A percentile compares a stretch with the other conserved stretches of the same genome.
Evolutionary conservation across 2,113 vertebrate genomes (phyloP).

Genomic region (Leptobrachium ailaonicum): DNA sequence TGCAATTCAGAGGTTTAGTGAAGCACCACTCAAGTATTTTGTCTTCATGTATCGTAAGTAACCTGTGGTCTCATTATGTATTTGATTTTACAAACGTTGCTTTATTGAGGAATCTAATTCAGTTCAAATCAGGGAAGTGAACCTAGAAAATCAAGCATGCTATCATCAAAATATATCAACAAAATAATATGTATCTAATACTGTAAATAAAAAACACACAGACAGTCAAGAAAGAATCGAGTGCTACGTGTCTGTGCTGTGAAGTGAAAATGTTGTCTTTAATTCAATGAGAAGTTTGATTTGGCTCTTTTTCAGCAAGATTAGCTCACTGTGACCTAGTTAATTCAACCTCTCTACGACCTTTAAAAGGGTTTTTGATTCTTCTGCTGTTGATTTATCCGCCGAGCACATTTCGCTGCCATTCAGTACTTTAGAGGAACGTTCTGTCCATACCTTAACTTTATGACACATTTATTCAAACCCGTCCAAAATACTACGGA

Average conservation of each 20-base stretch:
- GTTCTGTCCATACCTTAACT: conserved; percentile 54
- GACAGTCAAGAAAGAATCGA: conserved; percentile 4
- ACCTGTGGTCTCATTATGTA: too few relatives aligned
- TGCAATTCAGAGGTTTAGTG: too few relatives aligned
- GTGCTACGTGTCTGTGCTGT: neutral
- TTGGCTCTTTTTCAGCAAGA: conserved; percentile 47
- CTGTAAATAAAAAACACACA: conserved; percentile 1
- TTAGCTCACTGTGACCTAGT: conserved; percentile 72
- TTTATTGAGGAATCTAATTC: too few relatives aligned
- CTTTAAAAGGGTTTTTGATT: conserved; percentile 56
- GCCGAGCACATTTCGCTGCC: conserved; percentile 57
- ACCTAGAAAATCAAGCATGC: too few relatives aligned
- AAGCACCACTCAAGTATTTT: too few relatives aligned
- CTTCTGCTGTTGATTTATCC: conserved; percentile 57
- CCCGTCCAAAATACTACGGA: conserved; percentile 55
- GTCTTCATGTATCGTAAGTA: too few relatives aligned
- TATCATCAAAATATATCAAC: too few relatives aligned
- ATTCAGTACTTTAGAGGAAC: conserved; percentile 62
- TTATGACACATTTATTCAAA: conserved; percentile 60
- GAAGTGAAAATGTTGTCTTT: conserved; percentile 45
- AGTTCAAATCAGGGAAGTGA: too few relatives aligned
- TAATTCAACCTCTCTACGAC: conserved; percentile 66
- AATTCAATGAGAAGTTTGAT: conserved; percentile 30
- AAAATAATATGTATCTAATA: neutral
- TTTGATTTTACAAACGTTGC: too few relatives aligned